Evolutionary conservation across 2,888 invertebrate species (phyloP).

Genomic region (Cactoblastis cactorum): DNA sequence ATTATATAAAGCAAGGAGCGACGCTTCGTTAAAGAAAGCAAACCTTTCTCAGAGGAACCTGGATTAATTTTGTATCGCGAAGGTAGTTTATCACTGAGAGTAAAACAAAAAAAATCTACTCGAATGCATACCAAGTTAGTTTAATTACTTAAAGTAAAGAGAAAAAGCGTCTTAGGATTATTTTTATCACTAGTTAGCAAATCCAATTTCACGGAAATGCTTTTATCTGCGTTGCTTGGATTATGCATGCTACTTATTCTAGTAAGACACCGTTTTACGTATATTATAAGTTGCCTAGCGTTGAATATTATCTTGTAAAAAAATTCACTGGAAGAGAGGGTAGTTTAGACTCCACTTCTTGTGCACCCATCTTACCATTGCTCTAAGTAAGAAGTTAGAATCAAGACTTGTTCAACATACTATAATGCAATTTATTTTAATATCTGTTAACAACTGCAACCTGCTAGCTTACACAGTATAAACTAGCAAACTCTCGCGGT

Average conservation of each 20-base stretch:
- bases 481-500: too few relatives aligned
- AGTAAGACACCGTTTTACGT: neutral
- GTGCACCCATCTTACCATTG: too few relatives aligned
- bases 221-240: slow-evolving; percentile 8
- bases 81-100: slow-evolving; percentile 17
- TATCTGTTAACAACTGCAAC: too few relatives aligned
- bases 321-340: neutral
- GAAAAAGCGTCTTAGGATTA: neutral
- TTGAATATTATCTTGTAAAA: neutral
- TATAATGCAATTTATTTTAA: too few relatives aligned
- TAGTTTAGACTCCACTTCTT: too few relatives aligned
- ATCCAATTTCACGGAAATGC: slow-evolving; percentile 6
- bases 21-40: slow-evolving; percentile 62
- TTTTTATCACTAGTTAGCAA: slow-evolving; percentile 7
- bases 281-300: neutral
- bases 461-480: too few relatives aligned
- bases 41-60: slow-evolving; percentile 39
- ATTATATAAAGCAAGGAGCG: slow-evolving; percentile 48
- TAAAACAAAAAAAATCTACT: slow-evolving; percentile 3
- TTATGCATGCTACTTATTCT: neutral
- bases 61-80: slow-evolving; percentile 36
- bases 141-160: slow-evolving; percentile 5
- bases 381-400: too few relatives aligned
- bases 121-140: neutral
- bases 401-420: too few relatives aligned